phyloP scores from a whole-genome alignment of 1,140 invertebrate species.

The Lucilia sericata region DNA sequence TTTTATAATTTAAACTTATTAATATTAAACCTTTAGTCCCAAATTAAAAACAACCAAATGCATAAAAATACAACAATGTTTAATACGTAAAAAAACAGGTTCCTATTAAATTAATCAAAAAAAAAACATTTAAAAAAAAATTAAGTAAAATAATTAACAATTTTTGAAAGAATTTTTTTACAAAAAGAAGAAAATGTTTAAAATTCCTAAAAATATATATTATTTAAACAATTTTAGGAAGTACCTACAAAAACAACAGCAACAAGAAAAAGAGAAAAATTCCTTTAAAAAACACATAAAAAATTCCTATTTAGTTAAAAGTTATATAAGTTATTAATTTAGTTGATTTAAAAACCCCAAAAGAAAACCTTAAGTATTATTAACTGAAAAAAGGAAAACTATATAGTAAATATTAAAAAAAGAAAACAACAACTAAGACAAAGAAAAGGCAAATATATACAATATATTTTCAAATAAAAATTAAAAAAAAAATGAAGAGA shows the following conservation, averaged over 20 bases:
- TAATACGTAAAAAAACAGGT: constrained; percentile 42
- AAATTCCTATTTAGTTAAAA: neutral
- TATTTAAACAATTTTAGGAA: neutral
- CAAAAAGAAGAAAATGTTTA: constrained; percentile 13
- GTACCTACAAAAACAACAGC: neutral
- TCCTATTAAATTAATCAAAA: constrained; percentile 46
- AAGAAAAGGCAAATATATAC: constrained; percentile 46
- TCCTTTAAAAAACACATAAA: neutral
- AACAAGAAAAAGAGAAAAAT: neutral
- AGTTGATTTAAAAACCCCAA: neutral
- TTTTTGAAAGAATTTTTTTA: constrained; percentile 37
- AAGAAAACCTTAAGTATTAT: constrained; percentile 33
- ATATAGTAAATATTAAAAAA: neutral
- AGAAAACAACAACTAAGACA: constrained; percentile 39
- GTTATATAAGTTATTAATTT: neutral
- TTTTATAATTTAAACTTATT: neutral
- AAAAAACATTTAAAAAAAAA: constrained; percentile 26
- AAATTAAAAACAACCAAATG: constrained; percentile 29
- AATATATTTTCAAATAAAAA: constrained; percentile 44
- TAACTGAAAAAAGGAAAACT: constrained; percentile 45
- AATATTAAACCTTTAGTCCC: neutral
- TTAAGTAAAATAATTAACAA: constrained; percentile 24
- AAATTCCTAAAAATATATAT: neutral
- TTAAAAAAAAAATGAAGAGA: neutral
- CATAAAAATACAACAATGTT: neutral